A percentile compares a stretch with the other conserved stretches of the same genome.
phyloP scores from a whole-genome alignment of 1,140 invertebrate genomes.

The Trypoxylus dichotomus region DNA sequence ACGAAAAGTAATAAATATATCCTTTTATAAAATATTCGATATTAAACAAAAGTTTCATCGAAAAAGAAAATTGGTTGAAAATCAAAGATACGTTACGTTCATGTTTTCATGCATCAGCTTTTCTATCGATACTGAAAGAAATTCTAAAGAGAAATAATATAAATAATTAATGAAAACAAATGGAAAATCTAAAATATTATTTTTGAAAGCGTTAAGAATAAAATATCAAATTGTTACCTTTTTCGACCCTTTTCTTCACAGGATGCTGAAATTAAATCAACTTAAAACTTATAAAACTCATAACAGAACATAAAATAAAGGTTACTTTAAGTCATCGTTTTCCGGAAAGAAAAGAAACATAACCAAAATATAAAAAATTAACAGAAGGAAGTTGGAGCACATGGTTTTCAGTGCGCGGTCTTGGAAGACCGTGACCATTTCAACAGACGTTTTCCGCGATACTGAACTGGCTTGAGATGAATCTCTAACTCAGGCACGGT shows the following conservation, averaged over 20 bases:
- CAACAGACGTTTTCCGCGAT: slow-evolving; percentile 35
- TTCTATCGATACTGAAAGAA: background rate
- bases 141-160: too few relatives aligned
- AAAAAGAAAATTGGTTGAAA: too few relatives aligned
- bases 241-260: background rate
- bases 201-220: background rate
- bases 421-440: background rate
- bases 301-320: background rate
- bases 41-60: too few relatives aligned
- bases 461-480: slow-evolving; percentile 50
- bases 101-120: too few relatives aligned
- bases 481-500: slow-evolving; percentile 49
- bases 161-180: background rate
- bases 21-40: too few relatives aligned
- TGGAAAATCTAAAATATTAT: background rate
- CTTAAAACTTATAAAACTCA: background rate
- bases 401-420: background rate
- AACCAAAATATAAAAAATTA: background rate
- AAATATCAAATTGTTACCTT: background rate
- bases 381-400: background rate
- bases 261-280: background rate
- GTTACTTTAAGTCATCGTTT: background rate
- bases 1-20: too few relatives aligned
- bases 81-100: too few relatives aligned
- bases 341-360: background rate